These are phyloP conservation scores for Cyclina sinensis DNA, from an alignment of 1,140 invertebrate genomes.

Conservation along the genomic window DNA sequence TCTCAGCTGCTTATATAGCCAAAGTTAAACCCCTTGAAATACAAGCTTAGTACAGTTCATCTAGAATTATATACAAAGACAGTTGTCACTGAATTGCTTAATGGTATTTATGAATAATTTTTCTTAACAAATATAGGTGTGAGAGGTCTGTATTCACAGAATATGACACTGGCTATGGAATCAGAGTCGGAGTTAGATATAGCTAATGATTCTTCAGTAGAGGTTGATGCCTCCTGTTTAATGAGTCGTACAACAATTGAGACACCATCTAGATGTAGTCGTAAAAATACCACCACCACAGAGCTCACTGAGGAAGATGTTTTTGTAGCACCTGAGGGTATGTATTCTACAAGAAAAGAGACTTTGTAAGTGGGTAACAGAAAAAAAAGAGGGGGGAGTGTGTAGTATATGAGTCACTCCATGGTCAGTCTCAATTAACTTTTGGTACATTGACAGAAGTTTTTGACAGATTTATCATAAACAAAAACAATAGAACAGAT, in stretches of 20 bases:
- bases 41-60: no score
- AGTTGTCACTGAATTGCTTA: no score
- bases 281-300: conserved; percentile 1
- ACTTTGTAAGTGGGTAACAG: neutral
- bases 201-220: conserved; percentile 18
- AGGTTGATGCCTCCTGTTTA: conserved; percentile 53
- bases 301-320: conserved; percentile 34
- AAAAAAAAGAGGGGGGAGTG: no score
- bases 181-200: conserved; percentile 43
- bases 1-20: no score
- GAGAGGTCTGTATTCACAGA: conserved; percentile 52
- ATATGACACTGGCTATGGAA: conserved; percentile 49
- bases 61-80: no score
- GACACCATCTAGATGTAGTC: neutral
- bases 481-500: no score
- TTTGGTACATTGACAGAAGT: no score
- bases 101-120: no score
- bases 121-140: conserved; percentile 18
- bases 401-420: no score
- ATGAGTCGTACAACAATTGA: conserved; percentile 25
- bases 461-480: no score
- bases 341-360: neutral
- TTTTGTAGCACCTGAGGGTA: conserved; percentile 26
- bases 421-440: no score
- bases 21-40: no score